Base-by-base conservation (phyloP, 2,888 invertebrate species). In the Catonia carolina region DNA sequence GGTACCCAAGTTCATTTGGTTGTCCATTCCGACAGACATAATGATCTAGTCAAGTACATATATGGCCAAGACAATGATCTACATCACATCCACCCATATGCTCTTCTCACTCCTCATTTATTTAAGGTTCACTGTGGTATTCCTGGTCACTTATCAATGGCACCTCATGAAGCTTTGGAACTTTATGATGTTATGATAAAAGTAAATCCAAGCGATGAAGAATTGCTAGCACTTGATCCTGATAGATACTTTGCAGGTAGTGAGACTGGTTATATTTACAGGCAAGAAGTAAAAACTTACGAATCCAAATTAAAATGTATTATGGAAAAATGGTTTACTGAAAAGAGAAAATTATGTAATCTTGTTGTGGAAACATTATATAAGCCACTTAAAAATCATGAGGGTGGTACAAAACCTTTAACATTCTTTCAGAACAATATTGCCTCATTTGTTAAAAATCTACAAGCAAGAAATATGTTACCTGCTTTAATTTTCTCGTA, bases 1-100 rank as follows among this genome's bases (percentile, higher is more conserved):
- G 58, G 59, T 2, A 54, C 27, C 35, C 52, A 57, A 35, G 64
- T 65, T 10, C 45, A 58, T 18, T 45, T 63, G 41, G 63, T 65
- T 18, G 50, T 61, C 12, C 58, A 64, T 39, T 37, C 48, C 1
- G 62, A 64, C 50, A 58, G 65, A 18, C 64, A 66, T 59, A 59
- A 64, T 17, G 64, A 66, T 60, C 61, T 66, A 39, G 59, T 56
- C 3, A 65, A 64, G 45, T 60, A 60, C 31, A 58, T 63, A 20
- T 64, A 61, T 55, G 53, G 56, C 10, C 52, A 45, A 14, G 49
- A 51, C 36, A 45, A 55, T 20, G 54, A 53, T 17, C 36, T 64
- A 8, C 52, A 60, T 27, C 63, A 64, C 53, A 58, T 63, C 15
- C 65, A 65, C 58, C 65, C 65, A 2, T 64, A 62, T 23, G 59